Evolutionary conservation across 2,888 invertebrate genomes (phyloP).

Genomic region (Eilema caniola): DNA sequence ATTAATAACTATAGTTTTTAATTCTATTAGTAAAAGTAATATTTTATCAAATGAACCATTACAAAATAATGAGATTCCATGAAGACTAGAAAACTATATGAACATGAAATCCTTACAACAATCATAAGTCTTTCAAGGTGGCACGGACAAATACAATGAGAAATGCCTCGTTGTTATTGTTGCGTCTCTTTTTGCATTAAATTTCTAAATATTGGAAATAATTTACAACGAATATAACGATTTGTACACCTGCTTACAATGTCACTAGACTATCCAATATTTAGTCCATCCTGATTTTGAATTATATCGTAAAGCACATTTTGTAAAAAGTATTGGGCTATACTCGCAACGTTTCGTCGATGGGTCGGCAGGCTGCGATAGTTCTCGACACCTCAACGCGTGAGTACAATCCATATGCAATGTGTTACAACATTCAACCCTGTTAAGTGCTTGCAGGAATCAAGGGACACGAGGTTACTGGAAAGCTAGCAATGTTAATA

Average conservation of each 20-base stretch:
- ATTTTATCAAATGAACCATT: slow-evolving; percentile 74
- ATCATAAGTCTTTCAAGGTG: slow-evolving; percentile 85
- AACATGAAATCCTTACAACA: slow-evolving; percentile 85
- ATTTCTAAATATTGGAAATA: slow-evolving; percentile 84
- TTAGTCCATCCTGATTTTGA: slow-evolving; percentile 75
- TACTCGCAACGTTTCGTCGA: slow-evolving; percentile 57
- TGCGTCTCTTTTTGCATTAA: slow-evolving; percentile 70
- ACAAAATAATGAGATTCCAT: slow-evolving; percentile 84
- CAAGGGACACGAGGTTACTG: slow-evolving; percentile 84
- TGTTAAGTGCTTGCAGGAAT: slow-evolving; percentile 81
- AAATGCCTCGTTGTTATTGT: slow-evolving; percentile 82
- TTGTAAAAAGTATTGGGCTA: slow-evolving; percentile 67
- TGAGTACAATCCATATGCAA: slow-evolving; percentile 75
- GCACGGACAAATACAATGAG: slow-evolving; percentile 81
- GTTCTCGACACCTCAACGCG: slow-evolving; percentile 53
- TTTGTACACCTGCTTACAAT: slow-evolving; percentile 82
- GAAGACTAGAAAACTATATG: slow-evolving; percentile 86
- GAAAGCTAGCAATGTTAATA: slow-evolving; percentile 78
- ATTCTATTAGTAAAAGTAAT: slow-evolving; percentile 68
- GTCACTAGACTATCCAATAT: slow-evolving; percentile 80
- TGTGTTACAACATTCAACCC: slow-evolving; percentile 82
- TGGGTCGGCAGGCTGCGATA: slow-evolving; percentile 47
- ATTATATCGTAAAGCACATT: slow-evolving; percentile 71
- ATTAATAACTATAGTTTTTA: slow-evolving; percentile 69
- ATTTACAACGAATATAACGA: slow-evolving; percentile 81